These are phyloP conservation scores for Anthonomus grandis DNA, from an alignment of 1,140 invertebrate genomes.

Conservation along the genomic window DNA sequence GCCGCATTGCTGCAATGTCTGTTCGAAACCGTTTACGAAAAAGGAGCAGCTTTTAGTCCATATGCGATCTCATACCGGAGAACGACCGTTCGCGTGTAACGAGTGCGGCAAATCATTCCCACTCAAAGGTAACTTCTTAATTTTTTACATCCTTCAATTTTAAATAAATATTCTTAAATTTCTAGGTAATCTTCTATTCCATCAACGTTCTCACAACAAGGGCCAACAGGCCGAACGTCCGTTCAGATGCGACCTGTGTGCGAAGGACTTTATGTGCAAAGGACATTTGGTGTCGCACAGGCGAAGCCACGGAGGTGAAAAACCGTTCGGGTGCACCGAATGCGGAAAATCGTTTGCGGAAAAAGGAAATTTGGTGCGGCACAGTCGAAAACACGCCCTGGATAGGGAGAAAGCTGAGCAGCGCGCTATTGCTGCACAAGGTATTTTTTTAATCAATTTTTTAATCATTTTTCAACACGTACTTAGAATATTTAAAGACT, in stretches of 20 bases:
- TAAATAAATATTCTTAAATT: not conserved
- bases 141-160: too few relatives aligned
- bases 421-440: conserved; percentile 10
- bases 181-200: conserved; percentile 74
- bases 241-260: conserved; percentile 92
- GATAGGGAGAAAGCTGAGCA: conserved; percentile 33
- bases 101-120: conserved; percentile 86
- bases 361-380: conserved; percentile 69
- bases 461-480: too few relatives aligned
- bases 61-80: conserved; percentile 84
- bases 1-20: conserved; percentile 70
- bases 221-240: conserved; percentile 81
- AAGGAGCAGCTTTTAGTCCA: conserved; percentile 74
- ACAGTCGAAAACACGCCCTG: conserved; percentile 54
- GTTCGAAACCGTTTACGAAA: conserved; percentile 63
- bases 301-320: conserved; percentile 83
- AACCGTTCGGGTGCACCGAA: conserved; percentile 72
- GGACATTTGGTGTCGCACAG: conserved; percentile 88
- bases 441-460: conserved; percentile 5
- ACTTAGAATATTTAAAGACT: too few relatives aligned
- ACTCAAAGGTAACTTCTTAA: conserved; percentile 57
- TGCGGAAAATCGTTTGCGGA: conserved; percentile 78
- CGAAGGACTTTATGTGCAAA: conserved; percentile 96
- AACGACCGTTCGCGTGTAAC: conserved; percentile 74
- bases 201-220: conserved; percentile 92